Conservation (phyloP, 2,797 vertebrate genomes). For the Spheniscus humboldti region DNA sequence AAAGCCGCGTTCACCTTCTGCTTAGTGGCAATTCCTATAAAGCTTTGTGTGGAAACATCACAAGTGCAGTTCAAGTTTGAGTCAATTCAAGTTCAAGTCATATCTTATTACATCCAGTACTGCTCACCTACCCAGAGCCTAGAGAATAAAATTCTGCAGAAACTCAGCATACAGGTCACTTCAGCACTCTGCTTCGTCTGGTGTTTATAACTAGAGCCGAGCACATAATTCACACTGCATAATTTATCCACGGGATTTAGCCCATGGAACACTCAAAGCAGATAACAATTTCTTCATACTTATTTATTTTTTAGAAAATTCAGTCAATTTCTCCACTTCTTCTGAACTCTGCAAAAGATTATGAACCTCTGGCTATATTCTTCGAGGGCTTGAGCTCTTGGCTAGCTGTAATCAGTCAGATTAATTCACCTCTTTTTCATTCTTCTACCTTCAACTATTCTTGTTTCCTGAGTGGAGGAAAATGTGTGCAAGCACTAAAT, state of each 20-base stretch:
- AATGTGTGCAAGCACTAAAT: slow-evolving; percentile 39
- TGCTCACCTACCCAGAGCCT: not conserved
- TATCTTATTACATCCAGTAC: not conserved
- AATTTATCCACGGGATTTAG: slow-evolving; percentile 18
- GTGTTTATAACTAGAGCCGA: not conserved
- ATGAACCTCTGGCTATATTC: not conserved
- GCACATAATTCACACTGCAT: slow-evolving; percentile 11
- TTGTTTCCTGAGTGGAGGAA: slow-evolving; percentile 6
- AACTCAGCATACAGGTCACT: slow-evolving; percentile 28
- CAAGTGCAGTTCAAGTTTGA: not conserved
- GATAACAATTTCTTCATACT: not conserved
- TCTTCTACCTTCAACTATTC: not conserved
- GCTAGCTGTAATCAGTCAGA: slow-evolving; percentile 8
- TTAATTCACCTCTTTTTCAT: slow-evolving; percentile 28
- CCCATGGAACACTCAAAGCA: not conserved
- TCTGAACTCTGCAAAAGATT: not conserved
- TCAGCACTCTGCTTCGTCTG: not conserved
- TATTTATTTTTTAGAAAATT: not conserved
- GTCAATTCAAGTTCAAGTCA: slow-evolving; percentile 44
- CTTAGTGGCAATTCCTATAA: not conserved
- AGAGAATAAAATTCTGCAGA: not conserved
- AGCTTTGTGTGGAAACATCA: not conserved
- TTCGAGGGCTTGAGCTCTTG: not conserved
- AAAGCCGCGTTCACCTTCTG: not conserved
- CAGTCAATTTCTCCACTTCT: not conserved